phyloP scores from a whole-genome alignment of 2,888 invertebrate genomes.

The Oasisia sp. region DNA sequence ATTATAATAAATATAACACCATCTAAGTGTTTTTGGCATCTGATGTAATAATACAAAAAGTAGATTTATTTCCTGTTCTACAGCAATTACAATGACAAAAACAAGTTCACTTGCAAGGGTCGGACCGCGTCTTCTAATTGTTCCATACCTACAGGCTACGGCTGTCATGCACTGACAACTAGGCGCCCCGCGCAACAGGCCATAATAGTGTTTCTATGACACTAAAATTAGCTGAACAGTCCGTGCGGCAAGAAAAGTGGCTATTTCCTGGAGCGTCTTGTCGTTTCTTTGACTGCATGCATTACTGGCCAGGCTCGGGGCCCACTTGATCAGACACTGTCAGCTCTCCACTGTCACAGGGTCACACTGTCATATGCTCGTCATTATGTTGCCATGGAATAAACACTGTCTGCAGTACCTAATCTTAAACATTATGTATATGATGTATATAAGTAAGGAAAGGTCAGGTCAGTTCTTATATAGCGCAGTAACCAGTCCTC shows the following conservation, averaged over 20 bases:
- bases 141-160: background rate
- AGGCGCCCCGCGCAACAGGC: background rate
- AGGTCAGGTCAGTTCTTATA: no score
- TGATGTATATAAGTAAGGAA: no score
- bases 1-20: background rate
- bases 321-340: background rate
- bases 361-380: no score
- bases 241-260: background rate
- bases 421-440: no score
- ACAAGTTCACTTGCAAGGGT: background rate
- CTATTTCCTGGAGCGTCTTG: background rate
- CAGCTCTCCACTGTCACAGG: background rate
- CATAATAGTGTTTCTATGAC: slow-evolving; percentile 3
- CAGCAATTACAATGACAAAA: background rate
- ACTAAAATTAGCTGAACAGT: background rate
- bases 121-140: background rate
- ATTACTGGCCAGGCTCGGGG: background rate
- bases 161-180: background rate
- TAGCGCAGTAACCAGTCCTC: no score
- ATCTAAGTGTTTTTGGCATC: background rate
- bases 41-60: background rate
- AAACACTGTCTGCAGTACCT: no score
- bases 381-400: no score
- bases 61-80: background rate
- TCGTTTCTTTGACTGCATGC: background rate